These are phyloP conservation scores for Cephalopterus ornatus DNA, from an alignment of 2,113 vertebrate species.

Conservation along the genomic window DNA sequence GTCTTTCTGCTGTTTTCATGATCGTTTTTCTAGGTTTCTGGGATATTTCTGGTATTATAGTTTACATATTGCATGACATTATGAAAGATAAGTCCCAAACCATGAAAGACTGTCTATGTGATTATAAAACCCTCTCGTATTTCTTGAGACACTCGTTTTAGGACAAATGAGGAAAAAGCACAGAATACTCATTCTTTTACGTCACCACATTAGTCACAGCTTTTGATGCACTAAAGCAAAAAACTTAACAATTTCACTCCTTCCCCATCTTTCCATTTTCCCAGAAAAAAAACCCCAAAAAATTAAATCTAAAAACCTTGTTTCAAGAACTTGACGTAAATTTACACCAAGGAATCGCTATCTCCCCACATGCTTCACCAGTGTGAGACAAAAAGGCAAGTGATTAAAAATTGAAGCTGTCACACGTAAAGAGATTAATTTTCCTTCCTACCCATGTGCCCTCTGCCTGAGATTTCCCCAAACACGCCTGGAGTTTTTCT, in stretches of 20 bases:
- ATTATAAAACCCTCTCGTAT: neutral
- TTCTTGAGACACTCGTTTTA: neutral
- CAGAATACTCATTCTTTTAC: neutral
- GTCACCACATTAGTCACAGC: neutral
- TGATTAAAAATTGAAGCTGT: slow-evolving; percentile 14
- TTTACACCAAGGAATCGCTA: neutral
- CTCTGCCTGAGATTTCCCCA: neutral
- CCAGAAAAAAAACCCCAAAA: neutral
- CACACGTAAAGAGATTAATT: neutral
- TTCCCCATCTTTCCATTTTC: neutral
- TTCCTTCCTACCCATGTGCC: neutral
- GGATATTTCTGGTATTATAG: neutral
- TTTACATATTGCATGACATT: neutral
- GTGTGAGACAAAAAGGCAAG: neutral
- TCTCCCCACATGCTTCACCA: neutral
- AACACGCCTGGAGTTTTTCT: neutral
- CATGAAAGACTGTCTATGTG: neutral
- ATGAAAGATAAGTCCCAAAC: neutral
- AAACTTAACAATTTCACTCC: neutral
- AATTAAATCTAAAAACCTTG: neutral
- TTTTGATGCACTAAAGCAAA: neutral
- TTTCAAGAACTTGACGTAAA: neutral
- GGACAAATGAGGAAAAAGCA: neutral
- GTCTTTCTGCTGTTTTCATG: neutral
- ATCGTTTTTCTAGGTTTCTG: neutral